Evolutionary conservation across 2,113 vertebrate species (phyloP), one percentile per base, ranked within the genome.

Genomic region (Sorex fumeus): DNA sequence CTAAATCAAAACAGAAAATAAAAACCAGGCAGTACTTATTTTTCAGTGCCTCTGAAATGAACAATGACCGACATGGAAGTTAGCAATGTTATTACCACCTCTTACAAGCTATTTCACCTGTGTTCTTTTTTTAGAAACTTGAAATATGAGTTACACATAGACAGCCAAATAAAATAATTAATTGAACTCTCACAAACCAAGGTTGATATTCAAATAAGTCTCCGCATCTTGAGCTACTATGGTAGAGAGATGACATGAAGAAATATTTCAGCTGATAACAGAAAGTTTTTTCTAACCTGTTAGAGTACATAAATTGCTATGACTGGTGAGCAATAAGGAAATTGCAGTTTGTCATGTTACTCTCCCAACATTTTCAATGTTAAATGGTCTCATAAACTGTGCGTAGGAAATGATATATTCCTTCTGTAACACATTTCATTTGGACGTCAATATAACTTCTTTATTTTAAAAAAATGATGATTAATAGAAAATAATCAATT

Each of bases 81-180:
- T 57, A 76, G 15, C 10, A 78, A 21, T 23, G 67, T 36, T 21
- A 79, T 34, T 80, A 16, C 1, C 34, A 15, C 5, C 36, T 80
- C 4, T 19, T 67, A 45, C 13, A 57, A 82, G 27, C 13, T 47
- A 8, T 27, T 11, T 32, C 2, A 32, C 32, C 27, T 62, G 34
- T 25, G 15, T 36, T 67, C 15, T 57, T 57, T 34, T 10, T n/a
- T 47, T 84, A 76, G 27, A 94, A 72, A 78, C 1, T 34, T 87
- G 43, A 88, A 93, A 70, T 84, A 76, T 2, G 8, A 77, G 9
- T 36, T 88, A n/a, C 7, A 36, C 36, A 30, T 9, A 84, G 45
- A 93, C 12, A 88, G 40, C 18, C 12, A 85, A 87, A 77, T 78
- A 60, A 62, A 95, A 86, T 57, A 91, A 79, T 81, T 75, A 83